phyloP scores from a whole-genome alignment of 2,888 invertebrate species.

The Conomelus anceps region DNA sequence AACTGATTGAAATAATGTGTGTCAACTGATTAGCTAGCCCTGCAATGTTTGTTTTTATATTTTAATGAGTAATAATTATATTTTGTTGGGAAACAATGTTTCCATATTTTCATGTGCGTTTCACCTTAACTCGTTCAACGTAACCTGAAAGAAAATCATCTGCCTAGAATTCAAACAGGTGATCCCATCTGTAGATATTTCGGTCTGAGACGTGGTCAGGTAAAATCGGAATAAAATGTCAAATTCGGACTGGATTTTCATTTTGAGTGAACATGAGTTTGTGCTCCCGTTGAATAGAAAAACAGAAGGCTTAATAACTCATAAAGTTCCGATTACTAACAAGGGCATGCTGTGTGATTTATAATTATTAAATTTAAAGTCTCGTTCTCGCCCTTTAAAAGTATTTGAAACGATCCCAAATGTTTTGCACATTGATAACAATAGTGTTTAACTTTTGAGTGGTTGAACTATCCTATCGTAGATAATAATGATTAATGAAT shows the following conservation, averaged over 20 bases:
- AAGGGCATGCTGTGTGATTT: background rate
- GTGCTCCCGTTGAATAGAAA: background rate
- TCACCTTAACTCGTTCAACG: constrained; percentile 25
- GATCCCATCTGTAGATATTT: constrained; percentile 53
- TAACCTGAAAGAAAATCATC: constrained; percentile 48
- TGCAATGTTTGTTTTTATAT: background rate
- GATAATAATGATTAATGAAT: no score
- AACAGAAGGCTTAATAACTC: background rate
- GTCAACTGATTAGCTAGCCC: background rate
- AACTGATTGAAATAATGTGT: no score
- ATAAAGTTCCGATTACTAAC: background rate
- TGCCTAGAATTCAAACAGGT: constrained; percentile 51
- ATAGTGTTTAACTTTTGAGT: no score
- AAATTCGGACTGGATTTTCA: background rate
- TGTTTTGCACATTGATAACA: no score
- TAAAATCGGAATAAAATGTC: constrained; percentile 31
- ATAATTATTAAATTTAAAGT: background rate
- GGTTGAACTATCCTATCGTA: no score
- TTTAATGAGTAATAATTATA: no score
- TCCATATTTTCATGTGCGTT: background rate
- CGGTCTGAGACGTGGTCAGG: constrained; percentile 50
- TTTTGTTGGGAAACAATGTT: no score
- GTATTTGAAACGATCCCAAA: no score
- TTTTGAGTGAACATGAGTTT: background rate
- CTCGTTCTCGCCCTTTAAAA: no score